These are phyloP conservation scores for Ictalurus furcatus DNA, from an alignment of 2,113 vertebrate genomes.

Conservation along the genomic window DNA sequence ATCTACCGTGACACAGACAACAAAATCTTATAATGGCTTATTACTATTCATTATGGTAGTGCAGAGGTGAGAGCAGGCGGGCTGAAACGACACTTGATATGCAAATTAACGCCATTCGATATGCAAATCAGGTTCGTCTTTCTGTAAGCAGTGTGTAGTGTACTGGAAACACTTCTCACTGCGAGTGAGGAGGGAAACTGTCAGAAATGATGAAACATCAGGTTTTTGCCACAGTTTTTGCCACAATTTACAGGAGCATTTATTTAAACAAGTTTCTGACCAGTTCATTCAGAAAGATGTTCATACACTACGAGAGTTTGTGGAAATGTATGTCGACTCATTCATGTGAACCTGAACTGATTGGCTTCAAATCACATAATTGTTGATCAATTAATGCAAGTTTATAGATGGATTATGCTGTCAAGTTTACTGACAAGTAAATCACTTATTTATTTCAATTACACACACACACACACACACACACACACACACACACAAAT, in stretches of 20 bases:
- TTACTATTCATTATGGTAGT: neutral
- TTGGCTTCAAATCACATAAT: neutral
- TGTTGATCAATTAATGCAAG: neutral
- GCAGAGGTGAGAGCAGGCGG: constrained; percentile 2
- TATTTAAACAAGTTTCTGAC: neutral
- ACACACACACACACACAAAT: neutral
- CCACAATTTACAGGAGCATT: neutral
- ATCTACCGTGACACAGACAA: neutral
- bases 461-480: neutral
- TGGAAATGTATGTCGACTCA: neutral
- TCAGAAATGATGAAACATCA: neutral
- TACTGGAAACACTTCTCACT: neutral
- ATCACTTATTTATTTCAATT: neutral
- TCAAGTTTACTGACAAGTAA: neutral
- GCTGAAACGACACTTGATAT: constrained; percentile 11
- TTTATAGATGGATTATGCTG: neutral
- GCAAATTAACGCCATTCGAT: neutral
- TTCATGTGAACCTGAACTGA: neutral
- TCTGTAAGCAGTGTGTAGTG: neutral
- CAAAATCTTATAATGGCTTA: neutral
- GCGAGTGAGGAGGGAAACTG: neutral
- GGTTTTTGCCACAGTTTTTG: neutral
- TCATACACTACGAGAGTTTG: neutral
- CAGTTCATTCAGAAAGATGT: neutral
- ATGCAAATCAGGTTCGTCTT: neutral